A percentile compares a stretch with the other conserved stretches of the same genome.
phyloP scores from a whole-genome alignment of 2,888 invertebrate genomes.

The Drosophila paucipuncta region DNA sequence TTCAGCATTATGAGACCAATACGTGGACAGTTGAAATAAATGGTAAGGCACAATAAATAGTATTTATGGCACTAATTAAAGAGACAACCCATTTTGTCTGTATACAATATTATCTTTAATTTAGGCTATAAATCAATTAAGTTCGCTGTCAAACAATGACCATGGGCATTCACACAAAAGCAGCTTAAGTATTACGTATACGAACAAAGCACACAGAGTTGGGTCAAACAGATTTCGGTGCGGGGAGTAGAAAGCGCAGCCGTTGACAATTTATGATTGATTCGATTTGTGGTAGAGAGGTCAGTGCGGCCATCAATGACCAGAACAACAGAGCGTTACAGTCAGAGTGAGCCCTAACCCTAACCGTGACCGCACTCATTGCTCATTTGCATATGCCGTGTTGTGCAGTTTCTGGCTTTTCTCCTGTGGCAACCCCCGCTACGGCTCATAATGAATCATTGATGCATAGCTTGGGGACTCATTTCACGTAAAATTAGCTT shows the following conservation, averaged over 20 bases:
- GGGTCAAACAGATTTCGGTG: neutral
- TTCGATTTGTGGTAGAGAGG: constrained; percentile 49
- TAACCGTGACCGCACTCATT: constrained; percentile 28
- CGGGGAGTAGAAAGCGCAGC: constrained; percentile 10
- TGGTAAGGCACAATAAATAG: constrained; percentile 5
- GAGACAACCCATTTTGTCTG: neutral
- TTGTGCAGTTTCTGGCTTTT: constrained; percentile 42
- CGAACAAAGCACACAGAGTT: constrained; percentile 18
- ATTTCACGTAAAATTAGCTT: constrained; percentile 78
- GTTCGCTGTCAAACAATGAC: constrained; percentile 32
- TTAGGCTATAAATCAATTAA: constrained; percentile 68
- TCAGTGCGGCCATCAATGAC: constrained; percentile 27
- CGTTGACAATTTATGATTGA: constrained; percentile 76
- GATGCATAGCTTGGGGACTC: constrained; percentile 59
- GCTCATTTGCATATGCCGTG: constrained; percentile 72
- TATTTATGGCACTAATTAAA: constrained; percentile 23
- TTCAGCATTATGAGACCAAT: constrained; percentile 4
- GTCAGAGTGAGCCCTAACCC: constrained; percentile 11
- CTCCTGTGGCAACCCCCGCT: constrained; percentile 19
- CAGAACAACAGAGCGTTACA: constrained; percentile 7
- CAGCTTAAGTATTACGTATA: constrained; percentile 48
- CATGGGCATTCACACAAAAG: constrained; percentile 33
- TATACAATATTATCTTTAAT: constrained; percentile 58
- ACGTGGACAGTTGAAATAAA: constrained; percentile 14
- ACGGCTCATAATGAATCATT: constrained; percentile 69